These are phyloP conservation scores for Sarcophaga subvicina DNA, from an alignment of 2,888 invertebrate genomes.

Conservation along the genomic window DNA sequence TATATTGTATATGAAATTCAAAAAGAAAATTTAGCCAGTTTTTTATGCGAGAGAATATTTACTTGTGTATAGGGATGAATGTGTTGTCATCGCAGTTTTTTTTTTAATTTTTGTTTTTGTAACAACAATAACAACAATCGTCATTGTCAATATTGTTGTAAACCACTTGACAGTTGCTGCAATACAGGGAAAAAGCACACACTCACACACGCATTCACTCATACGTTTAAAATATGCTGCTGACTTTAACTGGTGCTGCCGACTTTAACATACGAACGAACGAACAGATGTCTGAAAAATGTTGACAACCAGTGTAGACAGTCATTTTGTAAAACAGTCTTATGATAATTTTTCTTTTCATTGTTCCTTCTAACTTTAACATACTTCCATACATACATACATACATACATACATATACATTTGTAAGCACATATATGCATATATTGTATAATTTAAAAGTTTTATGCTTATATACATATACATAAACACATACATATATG, in stretches of 20 bases:
- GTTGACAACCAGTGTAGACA: conserved; percentile 44
- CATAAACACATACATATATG: neutral
- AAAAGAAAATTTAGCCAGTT: too few relatives aligned
- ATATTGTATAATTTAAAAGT: neutral
- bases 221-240: conserved; percentile 11
- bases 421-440: too few relatives aligned
- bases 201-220: conserved; percentile 13
- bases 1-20: too few relatives aligned
- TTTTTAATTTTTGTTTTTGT: too few relatives aligned
- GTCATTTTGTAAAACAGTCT: conserved; percentile 45
- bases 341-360: conserved; percentile 41
- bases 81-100: too few relatives aligned
- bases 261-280: conserved; percentile 10
- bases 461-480: neutral
- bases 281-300: conserved; percentile 37
- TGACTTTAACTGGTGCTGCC: neutral
- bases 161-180: conserved; percentile 51
- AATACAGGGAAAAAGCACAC: neutral
- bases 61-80: too few relatives aligned
- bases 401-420: neutral
- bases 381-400: too few relatives aligned
- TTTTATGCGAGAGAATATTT: too few relatives aligned
- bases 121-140: neutral
- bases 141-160: conserved; percentile 57
- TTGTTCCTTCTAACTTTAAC: neutral